Conservation (phyloP, 2,888 invertebrate species). For the Thysanoteuthis rhombus region DNA sequence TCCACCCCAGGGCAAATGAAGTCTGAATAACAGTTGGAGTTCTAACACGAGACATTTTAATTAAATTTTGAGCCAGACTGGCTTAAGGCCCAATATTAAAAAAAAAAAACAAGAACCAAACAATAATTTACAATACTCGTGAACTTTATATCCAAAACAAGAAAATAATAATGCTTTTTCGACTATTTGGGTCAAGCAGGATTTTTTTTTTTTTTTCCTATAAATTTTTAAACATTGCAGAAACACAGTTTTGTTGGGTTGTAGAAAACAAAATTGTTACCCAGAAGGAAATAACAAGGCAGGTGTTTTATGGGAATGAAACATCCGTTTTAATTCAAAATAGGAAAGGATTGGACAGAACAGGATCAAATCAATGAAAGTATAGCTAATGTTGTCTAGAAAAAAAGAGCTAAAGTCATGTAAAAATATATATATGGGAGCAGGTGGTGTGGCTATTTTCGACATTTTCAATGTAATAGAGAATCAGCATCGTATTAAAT, state of each 20-base stretch:
- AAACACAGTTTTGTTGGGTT: background rate
- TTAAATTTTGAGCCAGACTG: background rate
- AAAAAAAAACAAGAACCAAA: background rate
- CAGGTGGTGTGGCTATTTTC: background rate
- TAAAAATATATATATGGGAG: background rate
- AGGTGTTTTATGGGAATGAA: background rate
- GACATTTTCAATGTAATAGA: no score
- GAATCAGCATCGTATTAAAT: no score
- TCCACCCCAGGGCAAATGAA: no score
- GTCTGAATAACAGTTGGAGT: background rate
- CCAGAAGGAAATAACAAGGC: background rate
- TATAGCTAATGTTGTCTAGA: background rate
- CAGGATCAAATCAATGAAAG: background rate
- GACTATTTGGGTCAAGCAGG: background rate
- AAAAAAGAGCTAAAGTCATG: background rate
- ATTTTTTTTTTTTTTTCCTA: background rate
- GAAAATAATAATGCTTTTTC: background rate
- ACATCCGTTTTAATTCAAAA: background rate
- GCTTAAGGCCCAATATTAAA: background rate
- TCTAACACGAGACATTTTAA: background rate
- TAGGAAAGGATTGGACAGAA: background rate
- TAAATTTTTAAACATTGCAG: background rate
- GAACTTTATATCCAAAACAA: background rate
- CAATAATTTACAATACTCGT: background rate
- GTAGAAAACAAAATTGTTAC: background rate